Conservation (phyloP, 2,113 vertebrate species). For the Xiphophorus maculatus region DNA sequence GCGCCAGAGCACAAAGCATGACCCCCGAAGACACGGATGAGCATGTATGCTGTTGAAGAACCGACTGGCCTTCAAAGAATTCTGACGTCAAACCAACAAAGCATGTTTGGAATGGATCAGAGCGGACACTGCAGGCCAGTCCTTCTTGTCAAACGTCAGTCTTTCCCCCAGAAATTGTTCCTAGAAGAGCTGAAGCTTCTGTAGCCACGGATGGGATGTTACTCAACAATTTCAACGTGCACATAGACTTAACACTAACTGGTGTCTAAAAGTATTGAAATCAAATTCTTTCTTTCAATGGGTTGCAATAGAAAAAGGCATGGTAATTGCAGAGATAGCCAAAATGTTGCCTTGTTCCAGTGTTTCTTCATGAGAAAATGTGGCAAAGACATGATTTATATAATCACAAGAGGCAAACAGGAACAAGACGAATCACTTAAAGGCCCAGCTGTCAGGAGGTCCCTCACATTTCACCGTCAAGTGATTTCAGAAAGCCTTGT, state of each 20-base stretch:
- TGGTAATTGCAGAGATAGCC: no score
- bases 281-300: not conserved
- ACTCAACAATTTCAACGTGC: not conserved
- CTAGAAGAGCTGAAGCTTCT: not conserved
- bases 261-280: not conserved
- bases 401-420: slow-evolving; percentile 31
- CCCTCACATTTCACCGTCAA: slow-evolving; percentile 27
- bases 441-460: slow-evolving; percentile 28
- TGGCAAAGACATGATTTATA: slow-evolving; percentile 8
- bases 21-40: no score
- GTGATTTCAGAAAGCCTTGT: slow-evolving; percentile 4
- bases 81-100: not conserved
- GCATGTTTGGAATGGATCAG: not conserved
- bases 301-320: no score
- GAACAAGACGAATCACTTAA: slow-evolving; percentile 45
- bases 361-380: not conserved
- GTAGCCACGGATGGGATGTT: not conserved
- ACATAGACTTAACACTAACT: no score
- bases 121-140: not conserved
- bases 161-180: not conserved
- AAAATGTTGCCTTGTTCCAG: not conserved
- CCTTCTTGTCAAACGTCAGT: not conserved
- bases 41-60: no score
- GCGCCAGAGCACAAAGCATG: no score
- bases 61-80: not conserved